Base-by-base conservation (phyloP, 1,140 invertebrate genomes). In the Drosophila bocki region DNA sequence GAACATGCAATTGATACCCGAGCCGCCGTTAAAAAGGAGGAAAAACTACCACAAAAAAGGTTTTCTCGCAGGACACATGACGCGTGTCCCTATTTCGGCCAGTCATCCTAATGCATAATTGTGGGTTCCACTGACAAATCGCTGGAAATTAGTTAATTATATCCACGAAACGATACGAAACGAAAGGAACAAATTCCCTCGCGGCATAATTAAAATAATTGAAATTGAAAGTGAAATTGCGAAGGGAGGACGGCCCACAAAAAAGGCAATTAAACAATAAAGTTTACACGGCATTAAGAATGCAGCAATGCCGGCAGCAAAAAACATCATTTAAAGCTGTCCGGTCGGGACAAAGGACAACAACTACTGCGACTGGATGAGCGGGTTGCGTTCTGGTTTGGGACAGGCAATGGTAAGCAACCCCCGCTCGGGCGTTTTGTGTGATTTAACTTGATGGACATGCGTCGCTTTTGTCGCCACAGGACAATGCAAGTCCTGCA, bases 251-350 rank as follows among this genome's bases (percentile, higher is more conserved):
- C 35, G 26, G 26, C 37, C 44, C 44, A 62, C 37, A 80, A 82
- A 78, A 85, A 81, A 78, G 65, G 82, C 85, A 88, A 88, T 88
- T 90, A 90, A 85, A 85, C 85, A 88, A 88, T 88, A 80, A 84
- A 88, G 80, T 85, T 88, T 85, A 82, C 78, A 88, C 78, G 80
- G 82, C 67, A 84, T 79, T 83, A 75, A 80, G 75, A 72, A 67
- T 72, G 82, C 82, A 74, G 70, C 67, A 61, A 75, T 51, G 61
- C 37, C 62, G 42, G 35, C 47, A 53, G 48, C 45, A 71, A 69
- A 69, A 64, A 70, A 77, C 50, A 74, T 35, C 56, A 47, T 76
- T 76, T 78, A 78, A 78, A 74, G 70, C 70, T 74, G 56, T 41
- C 48, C 54, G 51, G 15, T 19, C 9, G 2, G 54, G 39, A 64